These are phyloP conservation scores for Tetropium fuscum DNA, from an alignment of 2,888 invertebrate species.

Conservation along the genomic window DNA sequence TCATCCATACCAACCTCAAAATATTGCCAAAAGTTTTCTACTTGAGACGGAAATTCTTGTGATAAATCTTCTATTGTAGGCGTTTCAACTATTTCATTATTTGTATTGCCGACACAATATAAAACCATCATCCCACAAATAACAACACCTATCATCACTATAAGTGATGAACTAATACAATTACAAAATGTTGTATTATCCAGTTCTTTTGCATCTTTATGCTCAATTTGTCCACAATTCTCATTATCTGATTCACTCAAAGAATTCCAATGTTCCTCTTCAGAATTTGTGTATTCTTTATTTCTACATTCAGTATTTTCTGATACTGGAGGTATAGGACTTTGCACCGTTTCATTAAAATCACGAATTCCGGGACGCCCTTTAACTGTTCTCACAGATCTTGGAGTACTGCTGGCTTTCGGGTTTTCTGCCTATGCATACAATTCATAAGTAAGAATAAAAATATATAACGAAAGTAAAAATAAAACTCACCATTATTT, in stretches of 20 bases:
- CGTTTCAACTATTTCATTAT: slow-evolving; percentile 9
- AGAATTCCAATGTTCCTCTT: slow-evolving; percentile 1
- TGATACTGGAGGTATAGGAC: slow-evolving; percentile 33
- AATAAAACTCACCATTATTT: neutral
- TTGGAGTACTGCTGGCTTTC: slow-evolving; percentile 34
- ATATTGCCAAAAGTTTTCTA: slow-evolving; percentile 58
- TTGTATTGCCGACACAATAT: slow-evolving; percentile 3
- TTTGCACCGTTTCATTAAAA: slow-evolving; percentile 31
- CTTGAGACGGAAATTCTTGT: slow-evolving; percentile 58
- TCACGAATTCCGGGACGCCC: slow-evolving; percentile 12
- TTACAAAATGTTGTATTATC: slow-evolving; percentile 2
- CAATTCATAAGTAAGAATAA: neutral
- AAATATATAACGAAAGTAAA: neutral
- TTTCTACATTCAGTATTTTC: neutral
- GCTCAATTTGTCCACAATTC: neutral
- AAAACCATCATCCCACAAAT: neutral
- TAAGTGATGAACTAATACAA: neutral
- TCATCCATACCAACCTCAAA: slow-evolving; percentile 59
- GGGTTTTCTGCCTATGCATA: slow-evolving; percentile 20
- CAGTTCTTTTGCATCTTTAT: neutral
- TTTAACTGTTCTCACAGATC: slow-evolving; percentile 6
- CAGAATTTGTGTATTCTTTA: neutral
- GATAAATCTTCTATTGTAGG: slow-evolving; percentile 45
- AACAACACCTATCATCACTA: neutral
- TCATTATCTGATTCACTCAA: slow-evolving; percentile 8